These are phyloP conservation scores for Sinocyclocheilus anophthalmus DNA, from an alignment of 2,113 vertebrate species.

Conservation along the genomic window DNA sequence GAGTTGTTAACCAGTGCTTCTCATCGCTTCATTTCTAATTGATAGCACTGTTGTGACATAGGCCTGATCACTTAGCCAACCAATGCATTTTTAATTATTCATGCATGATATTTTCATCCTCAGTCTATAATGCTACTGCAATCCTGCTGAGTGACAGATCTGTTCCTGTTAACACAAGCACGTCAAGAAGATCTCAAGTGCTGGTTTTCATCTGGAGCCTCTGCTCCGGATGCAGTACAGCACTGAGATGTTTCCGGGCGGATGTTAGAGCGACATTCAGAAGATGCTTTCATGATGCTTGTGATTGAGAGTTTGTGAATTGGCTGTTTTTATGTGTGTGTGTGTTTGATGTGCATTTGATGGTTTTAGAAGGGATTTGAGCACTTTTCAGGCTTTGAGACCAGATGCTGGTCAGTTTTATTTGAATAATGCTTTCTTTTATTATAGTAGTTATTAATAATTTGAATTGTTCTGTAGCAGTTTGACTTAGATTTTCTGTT, in stretches of 20 bases:
- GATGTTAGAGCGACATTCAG: not conserved
- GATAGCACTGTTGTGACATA: not conserved
- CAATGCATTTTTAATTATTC: slow-evolving; percentile 1
- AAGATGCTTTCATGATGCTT: not conserved
- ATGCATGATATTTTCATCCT: slow-evolving; percentile 5
- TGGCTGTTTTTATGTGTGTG: not conserved
- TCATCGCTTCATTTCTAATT: not conserved
- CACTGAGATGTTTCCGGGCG: not conserved
- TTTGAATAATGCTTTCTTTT: not conserved
- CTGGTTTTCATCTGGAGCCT: slow-evolving; percentile 7
- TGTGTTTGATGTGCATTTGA: not conserved
- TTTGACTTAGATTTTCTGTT: not conserved
- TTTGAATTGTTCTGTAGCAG: not conserved
- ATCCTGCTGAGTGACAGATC: not conserved
- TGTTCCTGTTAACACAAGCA: not conserved
- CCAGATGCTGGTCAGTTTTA: not conserved
- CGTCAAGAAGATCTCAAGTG: not conserved
- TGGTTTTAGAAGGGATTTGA: not conserved
- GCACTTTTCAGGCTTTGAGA: not conserved
- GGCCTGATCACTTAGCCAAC: slow-evolving; percentile 13
- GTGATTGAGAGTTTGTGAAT: not conserved
- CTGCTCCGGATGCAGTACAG: not conserved
- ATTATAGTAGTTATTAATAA: not conserved
- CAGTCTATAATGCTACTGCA: slow-evolving; percentile 2
- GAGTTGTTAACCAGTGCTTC: not conserved